A percentile compares a stretch with the other conserved stretches of the same genome.
Conservation (phyloP, 2,113 vertebrate genomes). For the Neomonachus schauinslandi region DNA sequence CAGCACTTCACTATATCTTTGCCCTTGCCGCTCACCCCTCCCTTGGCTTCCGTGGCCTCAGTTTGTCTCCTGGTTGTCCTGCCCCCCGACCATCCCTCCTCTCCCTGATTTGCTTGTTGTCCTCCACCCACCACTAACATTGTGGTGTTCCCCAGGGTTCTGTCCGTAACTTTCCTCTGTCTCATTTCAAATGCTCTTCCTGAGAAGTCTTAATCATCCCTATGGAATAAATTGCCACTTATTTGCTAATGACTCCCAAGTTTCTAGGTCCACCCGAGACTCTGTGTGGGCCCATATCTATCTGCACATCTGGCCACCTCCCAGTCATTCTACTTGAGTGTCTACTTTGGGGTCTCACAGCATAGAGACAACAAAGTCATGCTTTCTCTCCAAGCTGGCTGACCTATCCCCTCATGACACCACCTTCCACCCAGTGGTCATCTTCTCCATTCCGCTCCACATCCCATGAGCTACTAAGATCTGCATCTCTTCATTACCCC, state of each 20-base stretch:
- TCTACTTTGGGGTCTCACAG: not conserved
- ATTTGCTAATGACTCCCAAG: not conserved
- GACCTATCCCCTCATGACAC: not conserved
- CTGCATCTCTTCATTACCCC: not conserved
- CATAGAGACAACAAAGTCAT: not conserved
- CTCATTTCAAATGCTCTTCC: not conserved
- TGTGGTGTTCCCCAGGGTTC: not conserved
- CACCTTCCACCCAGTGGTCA: not conserved
- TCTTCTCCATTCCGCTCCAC: not conserved
- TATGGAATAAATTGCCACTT: not conserved
- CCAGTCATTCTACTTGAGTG: not conserved
- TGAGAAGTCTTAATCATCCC: not conserved
- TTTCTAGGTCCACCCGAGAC: not conserved
- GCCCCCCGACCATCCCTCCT: not conserved
- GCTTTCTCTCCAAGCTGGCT: too few relatives aligned
- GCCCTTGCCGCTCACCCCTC: fast-evolving
- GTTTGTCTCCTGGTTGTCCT: not conserved
- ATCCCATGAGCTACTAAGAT: not conserved
- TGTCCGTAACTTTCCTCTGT: not conserved
- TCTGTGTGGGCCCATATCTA: not conserved
- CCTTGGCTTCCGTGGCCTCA: not conserved
- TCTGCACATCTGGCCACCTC: not conserved
- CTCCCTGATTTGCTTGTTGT: not conserved
- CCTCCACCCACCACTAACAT: too few relatives aligned
- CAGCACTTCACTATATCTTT: fast-evolving